A percentile compares a stretch with the other conserved stretches of the same genome.
These are phyloP conservation scores for Chrysocyon brachyurus DNA, from an alignment of 2,797 vertebrate species.

Conservation along the genomic window DNA sequence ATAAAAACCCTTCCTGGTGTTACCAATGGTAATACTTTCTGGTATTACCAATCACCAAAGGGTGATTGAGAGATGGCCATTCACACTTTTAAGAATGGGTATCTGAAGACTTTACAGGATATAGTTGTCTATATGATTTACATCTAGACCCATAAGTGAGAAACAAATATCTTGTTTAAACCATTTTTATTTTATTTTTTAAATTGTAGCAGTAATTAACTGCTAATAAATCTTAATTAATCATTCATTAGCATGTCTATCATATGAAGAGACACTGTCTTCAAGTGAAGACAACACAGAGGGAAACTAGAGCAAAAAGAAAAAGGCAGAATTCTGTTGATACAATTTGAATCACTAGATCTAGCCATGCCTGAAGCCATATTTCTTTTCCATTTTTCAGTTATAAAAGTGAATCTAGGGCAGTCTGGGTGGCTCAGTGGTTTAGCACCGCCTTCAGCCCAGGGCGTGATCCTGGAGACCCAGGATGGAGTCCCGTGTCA, in stretches of 20 bases:
- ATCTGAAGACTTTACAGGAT: neutral
- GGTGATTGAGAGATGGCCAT: neutral
- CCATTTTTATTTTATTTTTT: constrained; percentile 14
- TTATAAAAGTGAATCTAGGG: neutral
- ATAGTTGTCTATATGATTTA: neutral
- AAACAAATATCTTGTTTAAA: neutral
- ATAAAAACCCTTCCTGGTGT: constrained; percentile 9
- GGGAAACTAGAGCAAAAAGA: neutral
- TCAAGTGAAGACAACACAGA: neutral
- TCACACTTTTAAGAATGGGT: neutral
- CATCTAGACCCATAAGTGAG: neutral
- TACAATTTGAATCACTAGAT: neutral
- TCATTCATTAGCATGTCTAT: neutral
- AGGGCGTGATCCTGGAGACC: too few species aligned
- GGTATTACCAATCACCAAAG: neutral
- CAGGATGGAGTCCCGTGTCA: too few species aligned
- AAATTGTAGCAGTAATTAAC: neutral
- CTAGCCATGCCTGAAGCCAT: neutral
- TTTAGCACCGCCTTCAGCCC: too few species aligned
- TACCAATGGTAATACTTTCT: neutral
- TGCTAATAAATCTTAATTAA: constrained; percentile 16
- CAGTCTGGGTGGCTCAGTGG: too few species aligned
- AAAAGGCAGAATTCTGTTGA: neutral
- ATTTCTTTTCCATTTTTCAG: constrained; percentile 23
- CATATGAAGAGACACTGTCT: neutral